These are phyloP conservation scores for Sweltsa coloradensis DNA, from an alignment of 1,140 invertebrate species.

Conservation along the genomic window DNA sequence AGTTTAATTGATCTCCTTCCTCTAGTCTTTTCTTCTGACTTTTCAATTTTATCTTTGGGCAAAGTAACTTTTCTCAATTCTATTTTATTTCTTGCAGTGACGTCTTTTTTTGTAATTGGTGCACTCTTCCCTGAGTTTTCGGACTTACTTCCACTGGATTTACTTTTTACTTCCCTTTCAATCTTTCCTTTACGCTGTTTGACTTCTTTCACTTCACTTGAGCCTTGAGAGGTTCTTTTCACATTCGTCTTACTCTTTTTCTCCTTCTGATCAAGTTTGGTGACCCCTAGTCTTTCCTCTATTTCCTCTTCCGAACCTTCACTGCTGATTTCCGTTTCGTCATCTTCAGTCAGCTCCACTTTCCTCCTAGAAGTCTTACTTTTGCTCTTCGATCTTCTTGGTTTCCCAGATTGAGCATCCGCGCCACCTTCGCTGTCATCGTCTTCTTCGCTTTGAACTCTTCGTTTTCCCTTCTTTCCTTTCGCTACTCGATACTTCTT, in stretches of 20 bases:
- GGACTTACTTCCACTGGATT: too few relatives aligned
- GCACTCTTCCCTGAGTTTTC: background rate
- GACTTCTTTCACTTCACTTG: too few relatives aligned
- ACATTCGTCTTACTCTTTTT: background rate
- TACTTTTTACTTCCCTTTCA: too few relatives aligned
- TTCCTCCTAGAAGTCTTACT: background rate
- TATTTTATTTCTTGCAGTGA: too few relatives aligned
- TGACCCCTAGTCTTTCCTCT: background rate
- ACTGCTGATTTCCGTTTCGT: background rate
- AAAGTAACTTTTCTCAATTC: too few relatives aligned
- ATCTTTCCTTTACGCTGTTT: too few relatives aligned
- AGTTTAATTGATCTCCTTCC: too few relatives aligned
- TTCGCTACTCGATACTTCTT: background rate
- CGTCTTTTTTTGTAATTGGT: too few relatives aligned
- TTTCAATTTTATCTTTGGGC: background rate
- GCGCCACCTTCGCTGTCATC: background rate
- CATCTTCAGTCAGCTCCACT: background rate
- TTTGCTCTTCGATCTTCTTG: background rate
- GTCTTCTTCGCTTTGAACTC: conserved; percentile 2
- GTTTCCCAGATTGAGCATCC: background rate
- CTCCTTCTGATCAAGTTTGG: background rate
- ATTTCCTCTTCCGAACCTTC: background rate
- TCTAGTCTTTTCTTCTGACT: background rate
- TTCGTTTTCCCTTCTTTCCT: background rate
- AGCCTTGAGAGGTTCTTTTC: too few relatives aligned